Conservation (phyloP, 1,140 invertebrate genomes). For the Phenacoccus solenopsis region DNA sequence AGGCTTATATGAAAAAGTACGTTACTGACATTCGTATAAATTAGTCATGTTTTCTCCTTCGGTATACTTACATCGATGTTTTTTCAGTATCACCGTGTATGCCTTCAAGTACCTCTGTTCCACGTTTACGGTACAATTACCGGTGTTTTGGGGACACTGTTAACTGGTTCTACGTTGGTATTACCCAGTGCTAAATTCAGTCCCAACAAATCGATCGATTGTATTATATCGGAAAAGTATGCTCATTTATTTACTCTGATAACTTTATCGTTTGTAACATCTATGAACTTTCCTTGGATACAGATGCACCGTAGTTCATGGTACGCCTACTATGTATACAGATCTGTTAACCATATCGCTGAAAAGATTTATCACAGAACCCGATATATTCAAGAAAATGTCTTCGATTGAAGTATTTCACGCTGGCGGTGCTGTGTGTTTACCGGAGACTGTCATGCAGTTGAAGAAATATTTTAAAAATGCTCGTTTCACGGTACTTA, state of each 20-base stretch:
- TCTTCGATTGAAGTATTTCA: background rate
- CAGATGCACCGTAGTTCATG: slow-evolving; percentile 66
- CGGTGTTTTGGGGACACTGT: slow-evolving; percentile 46
- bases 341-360: slow-evolving; percentile 43
- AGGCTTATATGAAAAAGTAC: slow-evolving; percentile 24
- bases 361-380: background rate
- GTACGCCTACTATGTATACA: slow-evolving; percentile 95
- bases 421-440: background rate
- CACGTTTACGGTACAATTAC: slow-evolving; percentile 79
- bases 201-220: slow-evolving; percentile 48
- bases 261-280: too few species aligned
- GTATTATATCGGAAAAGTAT: slow-evolving; percentile 58
- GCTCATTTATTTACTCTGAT: slow-evolving; percentile 12
- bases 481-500: background rate
- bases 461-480: background rate
- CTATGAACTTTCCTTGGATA: background rate
- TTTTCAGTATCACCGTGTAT: slow-evolving; percentile 38
- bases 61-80: background rate
- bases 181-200: slow-evolving; percentile 54
- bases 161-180: slow-evolving; percentile 54
- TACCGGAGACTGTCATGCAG: background rate
- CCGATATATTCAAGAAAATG: background rate
- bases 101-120: slow-evolving; percentile 78
- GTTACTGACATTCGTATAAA: background rate
- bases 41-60: background rate